Evolutionary conservation across 2,113 vertebrate species (phyloP).

Genomic region (Ctenomys sociabilis): DNA sequence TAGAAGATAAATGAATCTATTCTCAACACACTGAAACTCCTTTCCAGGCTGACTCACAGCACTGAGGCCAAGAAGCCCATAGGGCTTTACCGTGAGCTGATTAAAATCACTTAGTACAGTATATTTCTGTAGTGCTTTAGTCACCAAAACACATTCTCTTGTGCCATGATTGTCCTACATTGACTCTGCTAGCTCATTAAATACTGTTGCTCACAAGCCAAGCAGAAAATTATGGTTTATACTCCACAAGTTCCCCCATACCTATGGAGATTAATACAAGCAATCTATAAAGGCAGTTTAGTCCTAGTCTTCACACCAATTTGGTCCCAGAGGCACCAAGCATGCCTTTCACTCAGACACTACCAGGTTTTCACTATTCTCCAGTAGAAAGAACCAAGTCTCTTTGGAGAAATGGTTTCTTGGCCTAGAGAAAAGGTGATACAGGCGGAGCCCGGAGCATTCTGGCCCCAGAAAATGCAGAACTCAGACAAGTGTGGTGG

Average conservation of each 20-base stretch:
- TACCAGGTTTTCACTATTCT: background rate
- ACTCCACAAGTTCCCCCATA: background rate
- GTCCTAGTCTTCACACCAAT: background rate
- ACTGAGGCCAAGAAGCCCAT: background rate
- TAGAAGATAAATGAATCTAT: slow-evolving; percentile 28
- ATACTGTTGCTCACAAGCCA: background rate
- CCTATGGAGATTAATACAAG: background rate
- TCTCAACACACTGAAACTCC: background rate
- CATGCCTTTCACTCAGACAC: background rate
- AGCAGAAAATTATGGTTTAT: background rate
- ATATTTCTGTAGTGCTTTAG: background rate
- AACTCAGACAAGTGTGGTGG: background rate
- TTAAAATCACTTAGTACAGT: slow-evolving; percentile 31
- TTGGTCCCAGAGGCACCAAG: background rate
- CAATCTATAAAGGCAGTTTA: background rate
- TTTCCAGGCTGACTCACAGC: slow-evolving; percentile 11
- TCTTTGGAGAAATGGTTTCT: background rate
- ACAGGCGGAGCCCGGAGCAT: background rate
- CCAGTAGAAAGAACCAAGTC: background rate
- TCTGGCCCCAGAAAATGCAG: background rate
- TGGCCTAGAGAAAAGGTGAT: background rate
- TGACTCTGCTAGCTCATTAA: background rate
- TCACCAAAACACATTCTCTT: background rate
- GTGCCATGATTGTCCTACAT: background rate
- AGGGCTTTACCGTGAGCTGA: slow-evolving; percentile 39